Evolutionary conservation across 2,113 vertebrate genomes (phyloP).

Genomic region (Gavia stellata): DNA sequence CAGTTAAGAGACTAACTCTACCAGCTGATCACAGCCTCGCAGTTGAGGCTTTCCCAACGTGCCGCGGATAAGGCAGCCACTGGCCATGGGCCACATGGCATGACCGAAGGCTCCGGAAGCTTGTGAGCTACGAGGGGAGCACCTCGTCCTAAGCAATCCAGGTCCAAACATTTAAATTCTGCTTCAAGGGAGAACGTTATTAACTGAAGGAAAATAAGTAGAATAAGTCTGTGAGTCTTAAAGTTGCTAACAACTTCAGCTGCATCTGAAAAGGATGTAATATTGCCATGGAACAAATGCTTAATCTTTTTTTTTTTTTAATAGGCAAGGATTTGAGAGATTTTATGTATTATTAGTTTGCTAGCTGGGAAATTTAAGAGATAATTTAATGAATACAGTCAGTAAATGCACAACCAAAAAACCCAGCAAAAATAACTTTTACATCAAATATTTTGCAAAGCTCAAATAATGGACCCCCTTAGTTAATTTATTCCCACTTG

Average conservation of each 20-base stretch:
- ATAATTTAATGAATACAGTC: slow-evolving; percentile 20
- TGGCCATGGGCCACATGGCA: fast-evolving
- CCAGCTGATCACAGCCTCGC: neutral
- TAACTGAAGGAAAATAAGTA: neutral
- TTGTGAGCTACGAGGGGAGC: neutral
- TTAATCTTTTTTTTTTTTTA: neutral
- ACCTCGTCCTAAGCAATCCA: neutral
- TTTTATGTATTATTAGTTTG: slow-evolving; percentile 32
- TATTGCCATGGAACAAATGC: neutral
- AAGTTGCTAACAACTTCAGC: neutral
- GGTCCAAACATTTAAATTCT: neutral
- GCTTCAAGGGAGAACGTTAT: neutral
- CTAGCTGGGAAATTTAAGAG: slow-evolving; percentile 19
- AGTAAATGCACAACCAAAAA: neutral
- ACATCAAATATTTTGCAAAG: slow-evolving; percentile 39
- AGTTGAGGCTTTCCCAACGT: neutral
- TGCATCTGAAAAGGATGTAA: neutral
- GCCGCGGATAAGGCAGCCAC: neutral
- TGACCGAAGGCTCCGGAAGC: neutral
- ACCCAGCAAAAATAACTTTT: neutral
- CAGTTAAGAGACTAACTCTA: neutral
- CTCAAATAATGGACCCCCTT: neutral
- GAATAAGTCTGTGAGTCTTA: neutral
- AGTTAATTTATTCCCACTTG: slow-evolving; percentile 14
- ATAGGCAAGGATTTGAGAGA: neutral